These are phyloP conservation scores for Scopus umbretta DNA, from an alignment of 2,113 vertebrate species.

Conservation along the genomic window DNA sequence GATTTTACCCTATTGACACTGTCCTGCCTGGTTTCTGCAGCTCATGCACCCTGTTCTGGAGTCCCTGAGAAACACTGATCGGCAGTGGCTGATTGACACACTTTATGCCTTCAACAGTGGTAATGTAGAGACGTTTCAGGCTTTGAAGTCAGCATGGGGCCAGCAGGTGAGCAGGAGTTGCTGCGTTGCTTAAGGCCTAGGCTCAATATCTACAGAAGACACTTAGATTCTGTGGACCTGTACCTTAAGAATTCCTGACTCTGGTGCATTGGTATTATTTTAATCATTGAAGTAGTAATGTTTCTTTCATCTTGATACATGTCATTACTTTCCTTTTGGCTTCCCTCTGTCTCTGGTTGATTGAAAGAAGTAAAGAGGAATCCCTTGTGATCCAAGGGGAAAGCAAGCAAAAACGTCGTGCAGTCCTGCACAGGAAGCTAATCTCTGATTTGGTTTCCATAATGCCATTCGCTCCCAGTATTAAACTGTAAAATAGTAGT, in stretches of 20 bases:
- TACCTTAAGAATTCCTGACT: not conserved
- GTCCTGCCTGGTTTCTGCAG: constrained; percentile 57
- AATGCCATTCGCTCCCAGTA: rapidly evolving
- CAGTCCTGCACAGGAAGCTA: not conserved
- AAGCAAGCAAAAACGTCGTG: not conserved
- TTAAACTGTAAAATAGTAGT: not conserved
- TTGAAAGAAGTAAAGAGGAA: not conserved
- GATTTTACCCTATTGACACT: rapidly evolving
- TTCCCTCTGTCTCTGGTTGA: not conserved
- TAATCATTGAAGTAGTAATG: rapidly evolving
- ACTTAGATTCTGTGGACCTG: rapidly evolving
- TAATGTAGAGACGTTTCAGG: constrained; percentile 92
- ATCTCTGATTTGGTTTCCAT: not conserved
- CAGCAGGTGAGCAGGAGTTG: constrained; percentile 80
- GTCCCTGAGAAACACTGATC: constrained; percentile 88
- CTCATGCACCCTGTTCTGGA: constrained; percentile 97
- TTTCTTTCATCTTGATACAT: rapidly evolving
- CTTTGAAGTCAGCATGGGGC: constrained; percentile 90
- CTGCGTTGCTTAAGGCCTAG: not conserved
- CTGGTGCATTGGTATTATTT: not conserved
- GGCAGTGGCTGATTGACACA: constrained; percentile 97
- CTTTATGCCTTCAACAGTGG: constrained; percentile 95
- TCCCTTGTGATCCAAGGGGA: not conserved
- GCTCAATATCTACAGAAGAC: rapidly evolving
- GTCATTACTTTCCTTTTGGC: rapidly evolving